Evolutionary conservation across 2,113 vertebrate genomes (phyloP).

Genomic region (Hydropotes inermis): DNA sequence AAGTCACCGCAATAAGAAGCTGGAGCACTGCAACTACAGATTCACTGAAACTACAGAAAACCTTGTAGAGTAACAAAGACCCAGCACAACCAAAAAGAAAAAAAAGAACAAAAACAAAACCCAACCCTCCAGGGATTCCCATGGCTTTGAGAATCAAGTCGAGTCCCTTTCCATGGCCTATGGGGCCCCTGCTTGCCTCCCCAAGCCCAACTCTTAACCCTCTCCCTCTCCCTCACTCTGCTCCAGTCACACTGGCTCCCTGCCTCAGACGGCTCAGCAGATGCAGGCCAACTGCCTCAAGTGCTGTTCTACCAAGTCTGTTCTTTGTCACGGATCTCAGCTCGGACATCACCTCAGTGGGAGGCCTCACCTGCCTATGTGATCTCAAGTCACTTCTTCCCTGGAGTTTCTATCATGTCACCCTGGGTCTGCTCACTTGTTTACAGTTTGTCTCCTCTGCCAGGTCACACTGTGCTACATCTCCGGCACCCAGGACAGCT

Average conservation of each 20-base stretch:
- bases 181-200: neutral
- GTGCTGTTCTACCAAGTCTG: too few species aligned
- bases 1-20: neutral
- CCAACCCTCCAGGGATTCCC: neutral
- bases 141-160: neutral
- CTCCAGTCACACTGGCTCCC: neutral
- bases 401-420: neutral
- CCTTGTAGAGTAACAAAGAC: neutral
- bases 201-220: neutral
- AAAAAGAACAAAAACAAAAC: rapidly evolving
- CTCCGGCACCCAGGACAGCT: neutral
- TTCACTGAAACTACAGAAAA: neutral
- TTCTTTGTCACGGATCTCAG: neutral
- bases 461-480: neutral
- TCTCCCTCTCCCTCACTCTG: neutral
- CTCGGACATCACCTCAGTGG: neutral
- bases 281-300: neutral
- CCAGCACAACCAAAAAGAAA: neutral
- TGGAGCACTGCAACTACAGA: neutral
- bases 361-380: neutral
- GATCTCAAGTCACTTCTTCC: neutral
- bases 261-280: neutral
- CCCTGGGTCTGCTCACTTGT: neutral
- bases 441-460: neutral
- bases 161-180: neutral